Conservation (phyloP, 2,113 vertebrate species). For the Bungarus multicinctus region DNA sequence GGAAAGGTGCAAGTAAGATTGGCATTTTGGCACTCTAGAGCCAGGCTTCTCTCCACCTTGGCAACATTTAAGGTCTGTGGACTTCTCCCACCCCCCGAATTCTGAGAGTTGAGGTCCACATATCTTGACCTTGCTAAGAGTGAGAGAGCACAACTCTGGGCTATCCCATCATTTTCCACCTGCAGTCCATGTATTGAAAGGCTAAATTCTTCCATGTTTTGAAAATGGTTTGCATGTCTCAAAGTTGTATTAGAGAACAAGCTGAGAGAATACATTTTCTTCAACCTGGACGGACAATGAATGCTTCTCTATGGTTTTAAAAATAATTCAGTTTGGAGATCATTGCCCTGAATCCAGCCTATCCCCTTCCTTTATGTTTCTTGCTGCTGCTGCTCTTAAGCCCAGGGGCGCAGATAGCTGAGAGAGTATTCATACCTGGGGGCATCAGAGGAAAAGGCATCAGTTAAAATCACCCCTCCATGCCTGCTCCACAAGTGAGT, state of each 20-base stretch:
- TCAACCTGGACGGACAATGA: not conserved
- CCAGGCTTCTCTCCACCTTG: not conserved
- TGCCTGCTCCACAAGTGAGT: not conserved
- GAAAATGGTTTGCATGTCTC: not conserved
- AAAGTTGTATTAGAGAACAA: not conserved
- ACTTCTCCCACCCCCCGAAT: not conserved
- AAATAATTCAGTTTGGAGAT: not conserved
- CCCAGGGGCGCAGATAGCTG: not conserved
- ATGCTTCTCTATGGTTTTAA: not conserved
- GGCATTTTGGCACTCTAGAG: not conserved
- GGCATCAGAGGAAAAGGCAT: not conserved
- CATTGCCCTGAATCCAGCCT: not conserved
- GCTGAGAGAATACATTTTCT: not conserved
- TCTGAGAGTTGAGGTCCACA: not conserved
- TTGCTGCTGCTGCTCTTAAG: not conserved
- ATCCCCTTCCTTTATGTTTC: not conserved
- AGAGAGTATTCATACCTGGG: no score
- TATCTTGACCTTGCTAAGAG: not conserved
- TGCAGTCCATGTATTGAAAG: not conserved
- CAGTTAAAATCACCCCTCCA: not conserved
- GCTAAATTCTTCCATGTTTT: not conserved
- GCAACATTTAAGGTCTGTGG: not conserved
- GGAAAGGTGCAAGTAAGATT: not conserved
- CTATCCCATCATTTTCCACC: not conserved
- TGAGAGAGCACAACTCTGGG: not conserved